phyloP scores from a whole-genome alignment of 2,113 vertebrate species.

The Isurus oxyrinchus region DNA sequence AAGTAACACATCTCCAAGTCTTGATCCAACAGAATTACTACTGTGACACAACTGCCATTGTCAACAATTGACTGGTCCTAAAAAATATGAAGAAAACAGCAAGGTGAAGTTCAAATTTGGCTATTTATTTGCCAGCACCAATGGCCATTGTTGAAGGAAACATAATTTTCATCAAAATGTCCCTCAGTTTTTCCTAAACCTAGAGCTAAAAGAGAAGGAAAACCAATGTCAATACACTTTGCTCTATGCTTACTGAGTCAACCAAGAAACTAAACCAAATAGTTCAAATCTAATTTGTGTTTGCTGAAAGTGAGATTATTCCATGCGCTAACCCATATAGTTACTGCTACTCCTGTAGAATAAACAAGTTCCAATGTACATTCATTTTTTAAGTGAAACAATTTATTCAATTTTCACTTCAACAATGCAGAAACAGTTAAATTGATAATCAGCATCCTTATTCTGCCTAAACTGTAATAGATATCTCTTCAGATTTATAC shows the following conservation, averaged over 20 bases:
- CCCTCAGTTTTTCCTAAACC: neutral
- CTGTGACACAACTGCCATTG: slow-evolving; percentile 15
- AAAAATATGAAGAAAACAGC: neutral
- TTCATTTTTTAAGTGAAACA: neutral
- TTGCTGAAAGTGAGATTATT: slow-evolving; percentile 12
- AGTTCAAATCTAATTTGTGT: neutral
- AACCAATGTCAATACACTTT: neutral
- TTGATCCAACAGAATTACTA: slow-evolving; percentile 1
- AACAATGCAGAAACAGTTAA: neutral
- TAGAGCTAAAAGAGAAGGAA: slow-evolving; percentile 1
- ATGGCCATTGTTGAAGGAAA: no score
- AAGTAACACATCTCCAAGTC: neutral
- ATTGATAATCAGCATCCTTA: slow-evolving; percentile 10
- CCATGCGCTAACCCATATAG: neutral
- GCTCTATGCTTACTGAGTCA: neutral
- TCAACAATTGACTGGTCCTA: neutral
- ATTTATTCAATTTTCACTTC: slow-evolving; percentile 7
- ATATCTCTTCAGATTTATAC: neutral
- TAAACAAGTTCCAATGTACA: neutral
- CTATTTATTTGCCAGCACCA: neutral
- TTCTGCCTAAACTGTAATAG: neutral
- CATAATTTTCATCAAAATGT: neutral
- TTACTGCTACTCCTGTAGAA: neutral
- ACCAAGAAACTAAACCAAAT: slow-evolving; percentile 8
- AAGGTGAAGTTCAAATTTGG: neutral